Evolutionary conservation across 2,797 vertebrate species (phyloP).

Genomic region (Kryptolebias ocellatus): DNA sequence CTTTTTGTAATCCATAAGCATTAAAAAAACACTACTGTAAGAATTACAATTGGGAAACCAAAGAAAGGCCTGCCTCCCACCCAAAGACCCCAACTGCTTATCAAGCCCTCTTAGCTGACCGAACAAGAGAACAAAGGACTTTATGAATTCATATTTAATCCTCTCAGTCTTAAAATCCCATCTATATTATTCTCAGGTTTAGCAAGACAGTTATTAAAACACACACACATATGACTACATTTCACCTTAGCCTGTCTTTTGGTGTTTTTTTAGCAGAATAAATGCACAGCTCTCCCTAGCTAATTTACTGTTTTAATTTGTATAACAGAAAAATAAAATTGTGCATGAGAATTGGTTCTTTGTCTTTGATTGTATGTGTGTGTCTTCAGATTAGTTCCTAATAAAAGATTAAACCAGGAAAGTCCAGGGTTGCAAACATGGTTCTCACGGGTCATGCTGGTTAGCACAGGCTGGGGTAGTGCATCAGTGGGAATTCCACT

Average conservation of each 20-base stretch:
- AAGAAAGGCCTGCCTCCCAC: constrained; percentile 32
- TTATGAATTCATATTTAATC: constrained; percentile 50
- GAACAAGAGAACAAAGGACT: constrained; percentile 54
- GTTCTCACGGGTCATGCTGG: constrained; percentile 71
- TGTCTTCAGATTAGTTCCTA: constrained; percentile 56
- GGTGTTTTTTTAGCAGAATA: constrained; percentile 14
- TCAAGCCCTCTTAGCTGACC: constrained; percentile 46
- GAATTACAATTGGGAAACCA: constrained; percentile 50
- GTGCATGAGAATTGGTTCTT: constrained; percentile 62
- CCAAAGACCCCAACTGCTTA: constrained; percentile 43
- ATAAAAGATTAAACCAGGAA: constrained; percentile 72
- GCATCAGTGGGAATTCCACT: constrained; percentile 62
- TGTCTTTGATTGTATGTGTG: background rate
- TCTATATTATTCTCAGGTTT: constrained; percentile 27
- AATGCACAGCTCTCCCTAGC: too few relatives aligned
- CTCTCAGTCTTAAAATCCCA: constrained; percentile 35
- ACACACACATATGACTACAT: background rate
- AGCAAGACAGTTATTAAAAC: constrained; percentile 22
- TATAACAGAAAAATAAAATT: constrained; percentile 50
- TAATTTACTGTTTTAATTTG: constrained; percentile 51
- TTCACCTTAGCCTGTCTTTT: constrained; percentile 17
- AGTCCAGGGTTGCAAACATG: constrained; percentile 65
- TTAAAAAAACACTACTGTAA: constrained; percentile 49
- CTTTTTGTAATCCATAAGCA: constrained; percentile 26
- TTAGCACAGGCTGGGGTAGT: constrained; percentile 45